Evolutionary conservation across 2,888 invertebrate genomes (phyloP).

Genomic region (Agrochola litura): DNA sequence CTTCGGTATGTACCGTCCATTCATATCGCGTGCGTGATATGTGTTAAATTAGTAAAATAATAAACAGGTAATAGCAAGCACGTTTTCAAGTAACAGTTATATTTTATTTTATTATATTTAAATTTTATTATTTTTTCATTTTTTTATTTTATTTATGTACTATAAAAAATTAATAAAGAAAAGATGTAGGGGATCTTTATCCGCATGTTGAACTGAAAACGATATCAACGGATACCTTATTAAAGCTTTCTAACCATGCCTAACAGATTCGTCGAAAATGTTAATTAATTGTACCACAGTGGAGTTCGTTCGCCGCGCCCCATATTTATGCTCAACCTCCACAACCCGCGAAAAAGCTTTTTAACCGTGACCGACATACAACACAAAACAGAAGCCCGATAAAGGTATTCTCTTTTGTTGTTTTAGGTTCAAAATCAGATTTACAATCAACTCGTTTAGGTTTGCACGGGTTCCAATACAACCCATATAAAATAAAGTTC

Average conservation of each 20-base stretch:
- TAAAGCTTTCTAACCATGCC: conserved; percentile 7
- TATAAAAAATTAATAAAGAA: neutral
- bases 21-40: conserved; percentile 40
- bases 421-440: conserved; percentile 60
- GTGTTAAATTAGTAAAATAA: conserved; percentile 47
- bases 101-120: no score
- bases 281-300: conserved; percentile 27
- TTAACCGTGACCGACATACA: conserved; percentile 52
- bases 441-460: conserved; percentile 54
- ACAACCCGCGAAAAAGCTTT: conserved; percentile 53
- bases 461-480: conserved; percentile 39
- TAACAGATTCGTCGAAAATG: conserved; percentile 31
- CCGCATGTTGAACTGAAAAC: neutral
- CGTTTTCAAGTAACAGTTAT: conserved; percentile 12
- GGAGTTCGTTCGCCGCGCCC: conserved; percentile 12
- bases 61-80: conserved; percentile 38
- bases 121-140: no score
- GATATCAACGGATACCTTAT: neutral
- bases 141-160: no score
- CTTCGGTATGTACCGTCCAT: conserved; percentile 2
- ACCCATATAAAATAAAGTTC: conserved; percentile 39
- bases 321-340: conserved; percentile 30
- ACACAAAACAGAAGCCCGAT: conserved; percentile 54
- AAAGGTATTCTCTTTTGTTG: conserved; percentile 51
- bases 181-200: neutral